Base-by-base conservation (phyloP, 2,888 invertebrate species). In the Atherix ibis region DNA sequence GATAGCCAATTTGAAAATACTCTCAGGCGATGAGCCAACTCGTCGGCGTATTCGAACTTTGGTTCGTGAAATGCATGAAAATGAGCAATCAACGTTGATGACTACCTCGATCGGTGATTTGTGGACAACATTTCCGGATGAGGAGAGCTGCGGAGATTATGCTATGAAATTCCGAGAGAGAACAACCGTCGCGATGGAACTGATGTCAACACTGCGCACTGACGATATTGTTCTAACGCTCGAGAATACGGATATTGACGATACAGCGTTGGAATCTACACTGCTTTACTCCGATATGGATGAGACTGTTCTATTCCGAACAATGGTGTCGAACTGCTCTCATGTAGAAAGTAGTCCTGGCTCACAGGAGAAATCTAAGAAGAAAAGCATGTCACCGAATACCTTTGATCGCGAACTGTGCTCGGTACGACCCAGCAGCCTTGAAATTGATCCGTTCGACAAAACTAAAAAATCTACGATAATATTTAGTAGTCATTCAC, bases 21-120 rank as follows among this genome's bases (percentile, higher is more conserved):
- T 61, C 13, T 59, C 62, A 34, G 68, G 67, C 2, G 68, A 68
- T 41, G 68, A 68, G 35, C 64, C 66, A 5, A 65, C 66, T 18
- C 54, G 68, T 4, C 59, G 57, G 34, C 51, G 60, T 18, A 54
- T 59, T 37, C 51, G 56, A 3, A 45, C 48, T 12, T 41, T 60
- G 4, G 47, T 58, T n/a, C 28, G 31, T 15, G 46, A 48, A 26
- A 52, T 54, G 51, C 45, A 42, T 3, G 32, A 36, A 4, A 48
- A 47, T 2, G 53, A 58, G 31, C 50, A 51, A 12, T 42, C 48
- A 9, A 49, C 53, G 22, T 32, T 53, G 14, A 47, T 45, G 13
- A 48, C 49, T 0, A 42, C 46, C 0, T 45, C 48, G 33, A 38
- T 54, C 22, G 51, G 56, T 15, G 47, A 43, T 14, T 40, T 58